These are phyloP conservation scores for Brachymystax lenok DNA, from an alignment of 2,797 vertebrate genomes.

Conservation along the genomic window DNA sequence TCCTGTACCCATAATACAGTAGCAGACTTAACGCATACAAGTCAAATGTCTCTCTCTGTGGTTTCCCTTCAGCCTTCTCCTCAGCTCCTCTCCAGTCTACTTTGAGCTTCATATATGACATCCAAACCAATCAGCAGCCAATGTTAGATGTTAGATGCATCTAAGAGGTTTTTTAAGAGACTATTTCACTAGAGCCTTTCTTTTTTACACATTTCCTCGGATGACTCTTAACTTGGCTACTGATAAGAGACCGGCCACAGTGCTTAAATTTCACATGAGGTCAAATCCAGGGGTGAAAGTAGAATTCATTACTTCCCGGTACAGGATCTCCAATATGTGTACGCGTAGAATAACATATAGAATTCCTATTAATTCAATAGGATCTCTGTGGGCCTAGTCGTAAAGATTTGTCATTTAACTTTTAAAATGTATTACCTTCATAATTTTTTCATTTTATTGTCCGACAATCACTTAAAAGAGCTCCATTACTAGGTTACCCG, in stretches of 20 bases:
- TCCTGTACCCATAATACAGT: constrained; percentile 1
- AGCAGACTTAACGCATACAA: constrained; percentile 4
- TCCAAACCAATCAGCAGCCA: background rate
- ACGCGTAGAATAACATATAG: too few relatives aligned
- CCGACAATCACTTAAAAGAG: too few relatives aligned
- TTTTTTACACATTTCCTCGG: constrained; percentile 23
- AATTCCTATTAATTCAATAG: too few relatives aligned
- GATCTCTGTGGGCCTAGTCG: too few relatives aligned
- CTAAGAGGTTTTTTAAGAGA: constrained; percentile 14
- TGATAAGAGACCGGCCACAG: constrained; percentile 23
- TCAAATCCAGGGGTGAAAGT: constrained; percentile 12
- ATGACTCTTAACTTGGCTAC: background rate
- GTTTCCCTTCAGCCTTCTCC: constrained; percentile 12
- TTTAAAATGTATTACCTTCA: too few relatives aligned
- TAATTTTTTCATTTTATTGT: too few relatives aligned
- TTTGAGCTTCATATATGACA: constrained; percentile 1
- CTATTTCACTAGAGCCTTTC: constrained; percentile 15
- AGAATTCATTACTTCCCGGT: background rate
- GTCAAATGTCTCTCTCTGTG: constrained; percentile 3
- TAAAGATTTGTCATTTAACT: too few relatives aligned
- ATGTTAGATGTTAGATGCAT: constrained; percentile 13
- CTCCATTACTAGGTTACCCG: too few relatives aligned
- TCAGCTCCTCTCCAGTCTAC: constrained; percentile 4
- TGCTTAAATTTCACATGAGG: constrained; percentile 23
- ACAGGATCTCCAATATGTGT: too few relatives aligned